phyloP scores from a whole-genome alignment of 2,113 vertebrate genomes.

The Thermophis baileyi region DNA sequence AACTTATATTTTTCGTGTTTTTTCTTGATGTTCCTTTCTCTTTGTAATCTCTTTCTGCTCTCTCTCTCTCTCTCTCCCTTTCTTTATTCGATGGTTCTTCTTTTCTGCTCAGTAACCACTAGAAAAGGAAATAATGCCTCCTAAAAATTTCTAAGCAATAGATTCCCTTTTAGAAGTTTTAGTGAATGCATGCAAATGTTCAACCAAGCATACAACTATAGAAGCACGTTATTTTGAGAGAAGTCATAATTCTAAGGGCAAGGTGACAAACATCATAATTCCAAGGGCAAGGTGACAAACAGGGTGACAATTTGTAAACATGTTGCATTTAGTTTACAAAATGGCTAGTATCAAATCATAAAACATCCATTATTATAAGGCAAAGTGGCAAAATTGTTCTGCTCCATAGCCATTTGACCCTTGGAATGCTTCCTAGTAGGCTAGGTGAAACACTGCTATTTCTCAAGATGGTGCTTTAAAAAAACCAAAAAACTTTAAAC shows the following conservation, averaged over 20 bases:
- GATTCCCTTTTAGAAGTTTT: background rate
- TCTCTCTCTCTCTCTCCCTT: background rate
- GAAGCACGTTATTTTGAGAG: background rate
- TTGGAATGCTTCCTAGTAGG: background rate
- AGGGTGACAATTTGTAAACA: background rate
- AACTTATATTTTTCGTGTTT: background rate
- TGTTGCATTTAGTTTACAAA: background rate
- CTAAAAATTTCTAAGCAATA: background rate
- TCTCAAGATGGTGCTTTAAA: background rate
- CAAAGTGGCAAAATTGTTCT: background rate
- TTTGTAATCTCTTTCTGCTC: background rate
- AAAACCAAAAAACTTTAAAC: background rate
- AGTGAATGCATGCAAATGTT: background rate
- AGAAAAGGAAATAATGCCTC: background rate
- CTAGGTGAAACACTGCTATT: background rate
- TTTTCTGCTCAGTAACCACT: background rate
- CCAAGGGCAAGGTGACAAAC: background rate
- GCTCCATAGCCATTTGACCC: background rate
- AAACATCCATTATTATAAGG: background rate
- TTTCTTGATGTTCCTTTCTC: background rate
- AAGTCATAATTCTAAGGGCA: background rate
- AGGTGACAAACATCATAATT: background rate
- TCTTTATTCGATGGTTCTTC: background rate
- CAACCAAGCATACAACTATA: background rate
- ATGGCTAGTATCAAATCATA: background rate